Percentiles rank a stretch among this genome's conserved stretches.
phyloP scores from a whole-genome alignment of 2,113 vertebrate species.

The Mustelus asterias region DNA sequence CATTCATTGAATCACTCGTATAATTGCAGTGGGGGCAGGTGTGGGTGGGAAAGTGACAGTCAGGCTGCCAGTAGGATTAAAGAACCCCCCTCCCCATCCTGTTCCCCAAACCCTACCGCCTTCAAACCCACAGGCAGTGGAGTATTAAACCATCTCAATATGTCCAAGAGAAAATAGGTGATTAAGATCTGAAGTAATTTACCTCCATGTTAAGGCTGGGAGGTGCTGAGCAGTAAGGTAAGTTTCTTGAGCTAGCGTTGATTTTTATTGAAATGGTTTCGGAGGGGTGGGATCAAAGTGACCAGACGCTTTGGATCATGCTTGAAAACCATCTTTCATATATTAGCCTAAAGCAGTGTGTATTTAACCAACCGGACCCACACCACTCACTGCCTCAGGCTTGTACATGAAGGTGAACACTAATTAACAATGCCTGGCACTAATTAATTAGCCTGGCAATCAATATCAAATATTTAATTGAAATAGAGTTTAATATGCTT shows the following conservation, averaged over 20 bases:
- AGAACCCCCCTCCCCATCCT: neutral
- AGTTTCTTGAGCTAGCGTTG: neutral
- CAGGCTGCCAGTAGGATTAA: too few species aligned
- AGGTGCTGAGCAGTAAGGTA: neutral
- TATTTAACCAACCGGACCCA: neutral
- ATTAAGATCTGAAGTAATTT: neutral
- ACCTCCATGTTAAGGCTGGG: neutral
- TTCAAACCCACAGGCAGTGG: too few species aligned
- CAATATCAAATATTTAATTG: neutral
- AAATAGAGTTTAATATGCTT: neutral
- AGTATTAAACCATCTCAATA: neutral
- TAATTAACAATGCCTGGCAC: neutral
- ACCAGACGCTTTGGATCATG: neutral
- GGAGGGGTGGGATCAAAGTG: neutral
- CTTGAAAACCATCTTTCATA: neutral
- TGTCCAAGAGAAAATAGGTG: neutral
- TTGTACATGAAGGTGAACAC: neutral
- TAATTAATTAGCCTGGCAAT: neutral
- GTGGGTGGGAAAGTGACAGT: too few species aligned
- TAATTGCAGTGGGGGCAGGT: too few species aligned
- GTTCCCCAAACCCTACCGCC: too few species aligned
- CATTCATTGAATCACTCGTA: too few species aligned
- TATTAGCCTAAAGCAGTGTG: neutral
- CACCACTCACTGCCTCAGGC: neutral
- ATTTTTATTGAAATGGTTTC: neutral